phyloP scores from a whole-genome alignment of 2,113 vertebrate species.

The Pomatorhinus ruficollis region DNA sequence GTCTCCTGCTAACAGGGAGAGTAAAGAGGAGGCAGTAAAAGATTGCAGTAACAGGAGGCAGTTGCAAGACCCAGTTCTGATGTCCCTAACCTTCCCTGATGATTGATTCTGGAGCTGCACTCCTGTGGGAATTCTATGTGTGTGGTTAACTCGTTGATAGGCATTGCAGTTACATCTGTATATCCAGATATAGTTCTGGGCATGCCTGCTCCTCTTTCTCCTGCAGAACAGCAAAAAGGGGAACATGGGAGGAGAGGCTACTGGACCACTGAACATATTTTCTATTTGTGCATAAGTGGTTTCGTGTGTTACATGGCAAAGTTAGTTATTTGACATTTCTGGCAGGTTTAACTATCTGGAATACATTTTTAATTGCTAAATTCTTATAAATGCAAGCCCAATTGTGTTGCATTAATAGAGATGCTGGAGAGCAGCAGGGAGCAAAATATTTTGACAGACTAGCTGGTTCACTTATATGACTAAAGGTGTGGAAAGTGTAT shows the following conservation, averaged over 20 bases:
- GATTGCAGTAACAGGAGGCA: background rate
- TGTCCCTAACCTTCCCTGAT: background rate
- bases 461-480: background rate
- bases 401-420: background rate
- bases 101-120: background rate
- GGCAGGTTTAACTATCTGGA: background rate
- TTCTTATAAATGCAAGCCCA: background rate
- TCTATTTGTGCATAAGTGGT: background rate
- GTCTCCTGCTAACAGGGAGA: background rate
- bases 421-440: background rate
- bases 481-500: background rate
- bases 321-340: background rate
- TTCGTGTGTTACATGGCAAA: background rate
- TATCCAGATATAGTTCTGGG: no score
- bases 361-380: background rate
- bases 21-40: background rate
- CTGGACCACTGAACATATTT: background rate
- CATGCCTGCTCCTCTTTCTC: background rate
- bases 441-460: slow-evolving; percentile 11
- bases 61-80: background rate
- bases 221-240: background rate
- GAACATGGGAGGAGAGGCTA: background rate
- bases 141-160: accelerated
- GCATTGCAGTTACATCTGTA: background rate
- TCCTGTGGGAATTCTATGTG: background rate